These are phyloP conservation scores for Coccyzus lansbergi DNA, from an alignment of 2,797 vertebrate genomes.

Conservation along the genomic window DNA sequence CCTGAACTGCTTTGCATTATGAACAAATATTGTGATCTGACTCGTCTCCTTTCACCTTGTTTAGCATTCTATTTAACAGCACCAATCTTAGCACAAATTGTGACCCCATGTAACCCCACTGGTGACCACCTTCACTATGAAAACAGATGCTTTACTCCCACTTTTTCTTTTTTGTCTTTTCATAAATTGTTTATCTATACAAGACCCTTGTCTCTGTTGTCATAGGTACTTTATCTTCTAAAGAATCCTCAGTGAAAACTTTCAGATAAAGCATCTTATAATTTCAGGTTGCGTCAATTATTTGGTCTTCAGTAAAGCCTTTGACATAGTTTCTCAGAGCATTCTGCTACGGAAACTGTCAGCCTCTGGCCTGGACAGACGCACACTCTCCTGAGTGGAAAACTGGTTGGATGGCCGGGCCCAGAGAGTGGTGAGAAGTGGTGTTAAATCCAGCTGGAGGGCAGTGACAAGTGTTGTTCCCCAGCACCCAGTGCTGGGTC, in stretches of 20 bases:
- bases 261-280: neutral
- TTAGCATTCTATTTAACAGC: neutral
- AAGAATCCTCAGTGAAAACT: neutral
- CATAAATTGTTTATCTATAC: neutral
- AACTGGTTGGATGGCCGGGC: no score
- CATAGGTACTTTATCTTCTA: neutral
- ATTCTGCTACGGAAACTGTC: no score
- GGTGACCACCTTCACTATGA: neutral
- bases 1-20: neutral
- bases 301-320: no score
- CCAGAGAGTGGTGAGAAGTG: no score
- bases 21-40: neutral
- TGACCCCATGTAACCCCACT: rapidly evolving
- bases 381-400: no score
- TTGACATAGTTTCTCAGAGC: no score
- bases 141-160: neutral
- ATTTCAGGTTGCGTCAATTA: neutral
- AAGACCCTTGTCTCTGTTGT: neutral
- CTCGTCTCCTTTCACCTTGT: neutral
- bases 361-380: no score
- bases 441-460: no score
- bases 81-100: neutral
- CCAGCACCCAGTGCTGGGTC: no score
- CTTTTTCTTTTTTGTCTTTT: neutral
- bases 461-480: no score